Percentiles rank a stretch among this genome's conserved stretches.
These are phyloP conservation scores for Oryzias javanicus DNA, from an alignment of 2,113 vertebrate species.

Conservation along the genomic window DNA sequence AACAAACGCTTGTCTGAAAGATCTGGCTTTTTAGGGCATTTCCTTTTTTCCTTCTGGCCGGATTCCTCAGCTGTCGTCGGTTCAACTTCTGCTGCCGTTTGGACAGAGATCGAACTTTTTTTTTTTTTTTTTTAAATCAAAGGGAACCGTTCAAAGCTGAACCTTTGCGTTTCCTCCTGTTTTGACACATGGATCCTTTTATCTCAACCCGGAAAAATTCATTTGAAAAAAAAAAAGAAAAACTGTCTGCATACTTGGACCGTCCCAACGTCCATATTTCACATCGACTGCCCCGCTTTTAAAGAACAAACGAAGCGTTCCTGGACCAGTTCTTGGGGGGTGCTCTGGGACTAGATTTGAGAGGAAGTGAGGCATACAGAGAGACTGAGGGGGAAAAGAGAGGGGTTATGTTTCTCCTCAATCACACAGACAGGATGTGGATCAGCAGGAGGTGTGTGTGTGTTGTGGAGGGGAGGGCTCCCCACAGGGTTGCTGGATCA, in stretches of 20 bases:
- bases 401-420: slow-evolving; percentile 59
- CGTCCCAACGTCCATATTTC: slow-evolving; percentile 27
- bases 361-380: slow-evolving; percentile 32
- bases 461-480: slow-evolving; percentile 27
- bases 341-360: slow-evolving; percentile 41
- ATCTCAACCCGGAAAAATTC: slow-evolving; percentile 31
- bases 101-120: background rate
- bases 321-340: slow-evolving; percentile 52
- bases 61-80: slow-evolving; percentile 28
- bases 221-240: slow-evolving; percentile 1
- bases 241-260: slow-evolving; percentile 26
- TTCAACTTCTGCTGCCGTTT: slow-evolving; percentile 31
- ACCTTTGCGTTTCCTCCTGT: slow-evolving; percentile 19
- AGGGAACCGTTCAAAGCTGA: slow-evolving; percentile 30
- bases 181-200: slow-evolving; percentile 16
- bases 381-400: slow-evolving; percentile 31
- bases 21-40: slow-evolving; percentile 10
- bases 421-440: slow-evolving; percentile 71
- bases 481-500: slow-evolving; percentile 58
- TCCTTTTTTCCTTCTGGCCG: slow-evolving; percentile 19
- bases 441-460: slow-evolving; percentile 42
- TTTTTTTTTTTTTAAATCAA: slow-evolving; percentile 26
- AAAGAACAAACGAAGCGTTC: slow-evolving; percentile 48
- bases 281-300: slow-evolving; percentile 30
- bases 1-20: slow-evolving; percentile 12